Base-by-base conservation (phyloP, 2,113 vertebrate species). In the Oriolus oriolus region DNA sequence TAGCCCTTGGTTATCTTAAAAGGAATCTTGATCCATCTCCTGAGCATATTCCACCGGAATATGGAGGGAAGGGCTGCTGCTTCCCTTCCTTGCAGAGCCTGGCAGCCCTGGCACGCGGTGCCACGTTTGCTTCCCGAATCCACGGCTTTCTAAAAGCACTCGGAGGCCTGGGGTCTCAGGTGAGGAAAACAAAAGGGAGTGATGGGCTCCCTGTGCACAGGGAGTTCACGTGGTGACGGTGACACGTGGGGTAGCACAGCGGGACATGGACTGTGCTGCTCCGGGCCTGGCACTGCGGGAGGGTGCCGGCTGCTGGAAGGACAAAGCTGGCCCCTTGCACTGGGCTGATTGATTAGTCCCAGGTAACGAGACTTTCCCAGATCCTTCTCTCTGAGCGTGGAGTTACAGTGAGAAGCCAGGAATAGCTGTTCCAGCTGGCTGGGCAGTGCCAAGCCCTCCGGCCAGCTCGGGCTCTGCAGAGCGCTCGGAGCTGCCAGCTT, bases 281-380 rank as follows among this genome's bases (percentile, higher is more conserved):
- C 39, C 39, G 8, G 63, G 59, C 28, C 66, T 9, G 77, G 33
- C 1, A 1, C 47, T 14, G 50, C 8, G 5, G 1, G 77, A 35
- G 69, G 37, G 26, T 79, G 64, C 83, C 0, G 23, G 24, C 49
- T 2, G 27, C 77, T 56, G 78, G 47, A 42, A 57, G 87, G 92
- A 76, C 64, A 68, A 15, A 49, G 75, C 92, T 60, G 78, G 50
- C 27, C 23, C 59, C 81, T 84, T 69, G 52, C 92, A 49, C 1
- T 1, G 89, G 31, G 2, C 60, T 83, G 94, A 88, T 97, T 78
- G 91, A 95, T 96, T 86, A 78, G 90, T 94, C 85, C 74, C 87
- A 92, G 64, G 65, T 95, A 93, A 93, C 0, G 3, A 91, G 84
- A 28, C 83, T 92, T 88, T 84, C 86, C 95, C 79, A 88, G 47